Conservation (phyloP, 2,888 invertebrate genomes). For the Drosophila merina region DNA sequence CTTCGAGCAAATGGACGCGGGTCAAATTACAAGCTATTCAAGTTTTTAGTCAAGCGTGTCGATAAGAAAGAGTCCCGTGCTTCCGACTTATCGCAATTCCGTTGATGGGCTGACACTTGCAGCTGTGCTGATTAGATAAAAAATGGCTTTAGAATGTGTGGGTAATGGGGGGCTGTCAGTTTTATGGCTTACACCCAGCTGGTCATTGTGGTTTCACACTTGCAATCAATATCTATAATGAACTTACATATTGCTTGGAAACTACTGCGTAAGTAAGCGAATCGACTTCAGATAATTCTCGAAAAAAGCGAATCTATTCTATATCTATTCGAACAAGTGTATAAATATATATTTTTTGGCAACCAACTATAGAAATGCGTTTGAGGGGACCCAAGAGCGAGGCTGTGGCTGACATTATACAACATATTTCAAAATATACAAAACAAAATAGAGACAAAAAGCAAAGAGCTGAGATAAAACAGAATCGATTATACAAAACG, state of each 20-base stretch:
- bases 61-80: conserved; percentile 41
- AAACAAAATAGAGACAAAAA: conserved; percentile 7
- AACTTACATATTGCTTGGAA: not conserved
- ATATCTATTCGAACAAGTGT: conserved; percentile 9
- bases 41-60: conserved; percentile 1
- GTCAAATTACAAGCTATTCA: conserved; percentile 33
- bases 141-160: conserved; percentile 19
- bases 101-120: conserved; percentile 31
- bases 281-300: too few relatives aligned
- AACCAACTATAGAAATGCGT: conserved; percentile 46
- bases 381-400: conserved; percentile 16
- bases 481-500: conserved; percentile 22
- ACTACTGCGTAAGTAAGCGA: too few relatives aligned
- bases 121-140: conserved; percentile 65
- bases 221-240: not conserved
- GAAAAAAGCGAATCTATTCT: not conserved
- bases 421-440: conserved; percentile 24
- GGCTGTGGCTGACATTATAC: conserved; percentile 41
- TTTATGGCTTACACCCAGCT: conserved; percentile 5
- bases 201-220: not conserved
- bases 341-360: conserved; percentile 29
- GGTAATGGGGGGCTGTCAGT: not conserved
- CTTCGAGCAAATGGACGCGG: conserved; percentile 26
- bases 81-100: not conserved
- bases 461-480: conserved; percentile 11